Base-by-base conservation (phyloP, 2,113 vertebrate genomes). In the Seriola quinqueradiata region DNA sequence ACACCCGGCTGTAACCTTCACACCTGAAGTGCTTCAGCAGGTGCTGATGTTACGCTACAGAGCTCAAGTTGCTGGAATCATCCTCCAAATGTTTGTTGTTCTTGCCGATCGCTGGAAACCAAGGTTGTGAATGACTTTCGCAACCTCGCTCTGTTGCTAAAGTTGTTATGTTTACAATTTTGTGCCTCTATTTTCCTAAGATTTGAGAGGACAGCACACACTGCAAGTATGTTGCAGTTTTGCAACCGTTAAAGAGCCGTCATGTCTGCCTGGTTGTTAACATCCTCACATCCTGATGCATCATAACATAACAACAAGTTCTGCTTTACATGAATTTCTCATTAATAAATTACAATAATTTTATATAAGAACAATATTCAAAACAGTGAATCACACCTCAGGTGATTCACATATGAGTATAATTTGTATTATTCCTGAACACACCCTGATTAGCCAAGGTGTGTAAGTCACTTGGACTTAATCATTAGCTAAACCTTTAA, bases 151-250 rank as follows among this genome's bases (percentile, higher is more conserved):
- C 61, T 25, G n/a, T 85, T 79, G 70, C 79, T 77, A 61, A 73
- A 71, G 48, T 66, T 66, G 66, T 61, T 67, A 48, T 82, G 75
- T 85, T 89, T 83, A 75, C 55, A 75, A 85, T 79, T 81, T 70
- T 74, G 42, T 13, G 10, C 44, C 66, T 34, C n/a, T 48, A 6
- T 79, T 85, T 52, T 71, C 25, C 11, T 19, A 17, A 21, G 42
- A 59, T 75, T 12, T 72, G 38, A 28, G 1, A 46, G 58, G 23
- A 25, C 68, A 6, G 48, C 48, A 52, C 16, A 8, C 48, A 52
- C 17, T 17, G 8, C 48, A 2, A 19, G 40, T 42, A 42, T 11
- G 40, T 11, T 28, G 28, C 40, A 42, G 8, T 19, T 17, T 50
- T 50, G 48, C 48, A 50, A 50, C 48, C 2, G 16, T 5, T 48